A percentile compares a stretch with the other conserved stretches of the same genome.
These are phyloP conservation scores for Oxycera nigricornis DNA, from an alignment of 2,888 invertebrate genomes.

Conservation along the genomic window DNA sequence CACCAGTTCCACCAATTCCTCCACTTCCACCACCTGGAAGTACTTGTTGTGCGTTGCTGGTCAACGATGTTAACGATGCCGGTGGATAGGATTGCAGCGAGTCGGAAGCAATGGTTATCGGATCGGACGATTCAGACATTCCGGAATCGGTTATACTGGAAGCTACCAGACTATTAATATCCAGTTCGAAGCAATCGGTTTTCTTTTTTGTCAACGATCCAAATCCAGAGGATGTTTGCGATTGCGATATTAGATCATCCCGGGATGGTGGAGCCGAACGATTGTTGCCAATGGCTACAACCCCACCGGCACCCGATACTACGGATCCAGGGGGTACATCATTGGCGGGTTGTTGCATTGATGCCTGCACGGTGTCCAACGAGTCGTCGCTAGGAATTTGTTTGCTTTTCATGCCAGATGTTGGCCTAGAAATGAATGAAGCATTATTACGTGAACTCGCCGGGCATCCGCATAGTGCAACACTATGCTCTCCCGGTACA, in stretches of 20 bases:
- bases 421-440: slow-evolving; percentile 64
- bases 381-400: slow-evolving; percentile 64
- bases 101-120: slow-evolving; percentile 51
- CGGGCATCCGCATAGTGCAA: not conserved
- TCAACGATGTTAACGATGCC: slow-evolving; percentile 50
- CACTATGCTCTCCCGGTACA: too few species aligned
- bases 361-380: slow-evolving; percentile 53
- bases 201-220: slow-evolving; percentile 82
- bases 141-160: slow-evolving; percentile 62
- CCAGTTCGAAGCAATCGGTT: slow-evolving; percentile 52
- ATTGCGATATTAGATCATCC: slow-evolving; percentile 70
- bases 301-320: slow-evolving; percentile 49
- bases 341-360: slow-evolving; percentile 55
- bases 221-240: slow-evolving; percentile 84
- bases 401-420: slow-evolving; percentile 68
- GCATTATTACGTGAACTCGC: not conserved
- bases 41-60: slow-evolving; percentile 54
- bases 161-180: slow-evolving; percentile 55
- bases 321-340: slow-evolving; percentile 23
- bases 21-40: slow-evolving; percentile 45
- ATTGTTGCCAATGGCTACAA: slow-evolving; percentile 34
- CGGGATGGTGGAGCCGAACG: slow-evolving; percentile 60
- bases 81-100: slow-evolving; percentile 53
- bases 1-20: slow-evolving; percentile 52
- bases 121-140: slow-evolving; percentile 61